These are phyloP conservation scores for Drosophila tsacasi DNA, from an alignment of 1,140 invertebrate genomes.

Conservation along the genomic window DNA sequence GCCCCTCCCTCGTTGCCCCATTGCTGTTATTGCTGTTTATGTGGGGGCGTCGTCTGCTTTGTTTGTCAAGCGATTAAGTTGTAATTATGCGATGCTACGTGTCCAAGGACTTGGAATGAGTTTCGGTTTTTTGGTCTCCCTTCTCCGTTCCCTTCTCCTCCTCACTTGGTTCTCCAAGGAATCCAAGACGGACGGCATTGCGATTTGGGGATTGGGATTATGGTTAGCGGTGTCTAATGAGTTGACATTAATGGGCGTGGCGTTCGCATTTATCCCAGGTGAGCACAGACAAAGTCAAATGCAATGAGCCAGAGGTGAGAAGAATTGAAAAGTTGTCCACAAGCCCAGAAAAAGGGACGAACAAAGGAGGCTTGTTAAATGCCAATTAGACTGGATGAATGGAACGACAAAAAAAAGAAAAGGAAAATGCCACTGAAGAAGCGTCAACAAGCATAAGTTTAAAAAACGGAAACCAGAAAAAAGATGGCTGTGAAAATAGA, in stretches of 20 bases:
- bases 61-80: slow-evolving; percentile 82
- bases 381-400: slow-evolving; percentile 35
- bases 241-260: slow-evolving; percentile 65
- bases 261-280: slow-evolving; percentile 14
- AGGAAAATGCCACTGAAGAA: slow-evolving; percentile 18
- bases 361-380: slow-evolving; percentile 46
- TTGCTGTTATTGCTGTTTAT: slow-evolving; percentile 64
- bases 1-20: neutral
- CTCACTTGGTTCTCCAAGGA: slow-evolving; percentile 2
- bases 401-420: neutral
- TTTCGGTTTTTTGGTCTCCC: slow-evolving; percentile 14
- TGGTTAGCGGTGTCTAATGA: slow-evolving; percentile 70
- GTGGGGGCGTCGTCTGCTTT: slow-evolving; percentile 73
- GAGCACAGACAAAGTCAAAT: slow-evolving; percentile 5
- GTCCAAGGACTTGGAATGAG: slow-evolving; percentile 50
- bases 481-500: slow-evolving; percentile 1
- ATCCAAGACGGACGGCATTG: neutral
- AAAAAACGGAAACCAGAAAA: slow-evolving; percentile 3
- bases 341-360: neutral
- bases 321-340: slow-evolving; percentile 15
- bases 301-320: slow-evolving; percentile 25
- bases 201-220: slow-evolving; percentile 47
- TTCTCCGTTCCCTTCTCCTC: neutral
- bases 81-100: slow-evolving; percentile 80
- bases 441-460: slow-evolving; percentile 29